These are phyloP conservation scores for Lordiphosa clarofinis DNA, from an alignment of 1,140 invertebrate genomes.

Conservation along the genomic window DNA sequence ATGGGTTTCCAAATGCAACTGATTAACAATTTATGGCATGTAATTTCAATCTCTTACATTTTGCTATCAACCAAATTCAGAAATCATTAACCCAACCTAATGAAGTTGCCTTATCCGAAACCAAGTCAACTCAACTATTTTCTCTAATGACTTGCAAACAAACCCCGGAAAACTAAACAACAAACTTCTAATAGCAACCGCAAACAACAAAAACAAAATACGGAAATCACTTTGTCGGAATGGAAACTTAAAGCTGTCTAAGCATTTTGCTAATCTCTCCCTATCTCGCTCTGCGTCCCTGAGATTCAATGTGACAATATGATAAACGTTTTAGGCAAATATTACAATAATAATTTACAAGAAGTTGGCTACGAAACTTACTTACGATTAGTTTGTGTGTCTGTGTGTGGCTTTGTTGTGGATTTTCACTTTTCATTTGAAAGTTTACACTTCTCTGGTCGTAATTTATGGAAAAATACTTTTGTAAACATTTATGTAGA, in stretches of 20 bases:
- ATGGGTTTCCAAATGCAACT: no score
- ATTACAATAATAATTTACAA: constrained; percentile 36
- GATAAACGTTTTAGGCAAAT: constrained; percentile 48
- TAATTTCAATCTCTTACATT: constrained; percentile 1
- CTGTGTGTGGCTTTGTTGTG: constrained; percentile 4
- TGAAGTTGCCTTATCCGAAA: constrained; percentile 28
- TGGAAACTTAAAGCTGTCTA: constrained; percentile 32
- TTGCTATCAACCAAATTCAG: constrained; percentile 8
- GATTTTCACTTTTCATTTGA: constrained; percentile 61
- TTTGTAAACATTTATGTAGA: constrained; percentile 15
- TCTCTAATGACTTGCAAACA: constrained; percentile 62
- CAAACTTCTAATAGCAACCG: constrained; percentile 17
- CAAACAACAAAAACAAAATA: constrained; percentile 25
- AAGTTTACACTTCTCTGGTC: constrained; percentile 28
- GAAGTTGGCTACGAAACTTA: constrained; percentile 14
- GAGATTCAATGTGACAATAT: constrained; percentile 25
- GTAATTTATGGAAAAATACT: constrained; percentile 55
- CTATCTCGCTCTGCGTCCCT: constrained; percentile 4
- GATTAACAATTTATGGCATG: no score
- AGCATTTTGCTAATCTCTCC: constrained; percentile 46
- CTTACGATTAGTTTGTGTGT: constrained; percentile 22
- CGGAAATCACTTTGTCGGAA: constrained; percentile 7
- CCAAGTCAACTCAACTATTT: constrained; percentile 25
- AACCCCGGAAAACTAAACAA: constrained; percentile 21
- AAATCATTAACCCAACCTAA: constrained; percentile 41